Evolutionary conservation across 2,113 vertebrate species (phyloP).

Genomic region (Notarius quadriscutis): DNA sequence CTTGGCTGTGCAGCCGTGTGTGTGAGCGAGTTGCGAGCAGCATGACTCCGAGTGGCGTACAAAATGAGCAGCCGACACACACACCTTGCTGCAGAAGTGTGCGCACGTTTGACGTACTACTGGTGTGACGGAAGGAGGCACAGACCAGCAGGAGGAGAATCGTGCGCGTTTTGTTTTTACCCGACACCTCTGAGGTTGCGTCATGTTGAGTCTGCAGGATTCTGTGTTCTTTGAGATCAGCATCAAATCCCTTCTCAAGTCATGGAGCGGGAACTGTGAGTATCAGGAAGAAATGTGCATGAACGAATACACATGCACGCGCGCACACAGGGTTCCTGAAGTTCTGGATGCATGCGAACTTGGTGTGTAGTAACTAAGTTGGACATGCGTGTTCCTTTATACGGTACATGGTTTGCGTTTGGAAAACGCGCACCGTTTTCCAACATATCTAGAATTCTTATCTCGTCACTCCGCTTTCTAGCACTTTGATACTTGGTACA

Average conservation of each 20-base stretch:
- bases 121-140: conserved; percentile 35
- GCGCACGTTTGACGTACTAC: conserved; percentile 28
- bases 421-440: neutral
- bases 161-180: conserved; percentile 47
- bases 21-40: conserved; percentile 16
- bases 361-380: neutral
- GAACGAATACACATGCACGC: neutral
- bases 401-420: neutral
- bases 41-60: conserved; percentile 52
- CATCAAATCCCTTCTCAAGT: conserved; percentile 97
- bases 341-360: neutral
- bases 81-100: conserved; percentile 49
- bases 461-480: neutral
- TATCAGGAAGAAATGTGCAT: conserved; percentile 54
- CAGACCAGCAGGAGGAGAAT: conserved; percentile 46
- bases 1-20: conserved; percentile 56
- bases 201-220: conserved; percentile 95
- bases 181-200: conserved; percentile 61
- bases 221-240: conserved; percentile 96
- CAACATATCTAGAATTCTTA: neutral
- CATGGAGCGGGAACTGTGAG: conserved; percentile 94
- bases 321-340: neutral
- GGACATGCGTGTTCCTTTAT: neutral
- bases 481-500: neutral
- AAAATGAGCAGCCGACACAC: conserved; percentile 3